Base-by-base conservation (phyloP, 2,888 invertebrate species). In the Ophion obscuratus region DNA sequence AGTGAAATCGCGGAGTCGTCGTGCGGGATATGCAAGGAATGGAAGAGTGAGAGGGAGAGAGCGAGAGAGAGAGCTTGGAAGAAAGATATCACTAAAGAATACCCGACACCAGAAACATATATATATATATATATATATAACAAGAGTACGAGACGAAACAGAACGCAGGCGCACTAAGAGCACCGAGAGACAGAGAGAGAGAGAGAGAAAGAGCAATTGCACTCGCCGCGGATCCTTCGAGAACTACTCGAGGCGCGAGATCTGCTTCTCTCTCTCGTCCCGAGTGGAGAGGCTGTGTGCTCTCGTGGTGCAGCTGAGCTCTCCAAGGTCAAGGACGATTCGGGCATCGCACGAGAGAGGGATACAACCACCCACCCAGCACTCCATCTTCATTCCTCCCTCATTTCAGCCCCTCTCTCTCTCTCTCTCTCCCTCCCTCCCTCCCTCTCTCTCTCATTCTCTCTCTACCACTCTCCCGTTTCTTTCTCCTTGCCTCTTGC, bases 311-410 rank as follows among this genome's bases (percentile, higher is more conserved):
- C 91, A 88, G 91, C 87, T 85, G 77, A 87, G 87, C 89, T 68
- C 57, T 88, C 89, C 90, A 90, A 90, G 91, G 91, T 91, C 91
- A 91, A 91, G 91, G 91, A 91, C 91, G 88, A 90, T 88, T 88
- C 89, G 88, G 82, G 76, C 76, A 85, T 70, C 66, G 77, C 68
- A 71, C 76, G 40, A 40, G 71, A 67, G 53, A 73, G 71, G 62
- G 67, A 71, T 64, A 57, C 75, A 83, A 57, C 71, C 79, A 71
- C 70, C 68, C 79, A 66, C 73, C 73, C 70, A 40, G 20, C 24
- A 10, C 40, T 40, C 53, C 9, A 36, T 31, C 40, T 17, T 40
- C 44, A 31, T 68, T 44, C 40, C 59, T 4, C 66, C 44, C 64
- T 47, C 47, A 17, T 17, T 6, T 24, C 44, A 40, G 27, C 76